phyloP scores from a whole-genome alignment of 37 sponge, comb jelly and placozoan genomes.

The Agelas oroides region DNA sequence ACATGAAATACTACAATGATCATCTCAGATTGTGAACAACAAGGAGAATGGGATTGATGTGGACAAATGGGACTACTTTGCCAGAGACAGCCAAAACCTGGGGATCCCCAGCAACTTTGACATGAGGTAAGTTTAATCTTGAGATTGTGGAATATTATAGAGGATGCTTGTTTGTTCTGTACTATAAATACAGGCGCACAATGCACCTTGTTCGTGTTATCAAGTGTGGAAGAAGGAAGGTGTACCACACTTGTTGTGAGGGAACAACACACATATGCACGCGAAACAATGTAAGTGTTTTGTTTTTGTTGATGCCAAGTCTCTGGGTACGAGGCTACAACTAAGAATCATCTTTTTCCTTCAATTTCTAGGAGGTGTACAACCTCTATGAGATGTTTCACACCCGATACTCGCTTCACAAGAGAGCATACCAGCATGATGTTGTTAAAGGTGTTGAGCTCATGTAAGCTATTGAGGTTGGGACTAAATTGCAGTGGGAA shows the following conservation, averaged over 20 bases:
- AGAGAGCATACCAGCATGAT: constrained; percentile 95
- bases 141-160: no score
- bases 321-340: no score
- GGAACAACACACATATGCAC: constrained; percentile 78
- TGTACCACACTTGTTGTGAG: background rate
- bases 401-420: constrained; percentile 80
- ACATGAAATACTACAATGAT: background rate
- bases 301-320: no score
- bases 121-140: no score
- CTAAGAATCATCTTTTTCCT: no score
- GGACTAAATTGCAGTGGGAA: background rate
- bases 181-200: no score
- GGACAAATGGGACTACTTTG: constrained; percentile 99
- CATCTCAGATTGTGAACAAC: constrained; percentile 90
- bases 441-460: constrained; percentile 77
- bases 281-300: constrained; percentile 78
- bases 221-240: no score
- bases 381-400: constrained; percentile 98
- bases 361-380: constrained; percentile 90
- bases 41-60: constrained; percentile 97
- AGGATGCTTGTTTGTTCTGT: background rate
- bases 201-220: no score
- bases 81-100: constrained; percentile 88
- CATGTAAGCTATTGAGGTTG: constrained; percentile 64
- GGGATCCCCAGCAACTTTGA: constrained; percentile 93